phyloP scores from a whole-genome alignment of 2,888 invertebrate genomes.

The Pollenia griseotomentosa region DNA sequence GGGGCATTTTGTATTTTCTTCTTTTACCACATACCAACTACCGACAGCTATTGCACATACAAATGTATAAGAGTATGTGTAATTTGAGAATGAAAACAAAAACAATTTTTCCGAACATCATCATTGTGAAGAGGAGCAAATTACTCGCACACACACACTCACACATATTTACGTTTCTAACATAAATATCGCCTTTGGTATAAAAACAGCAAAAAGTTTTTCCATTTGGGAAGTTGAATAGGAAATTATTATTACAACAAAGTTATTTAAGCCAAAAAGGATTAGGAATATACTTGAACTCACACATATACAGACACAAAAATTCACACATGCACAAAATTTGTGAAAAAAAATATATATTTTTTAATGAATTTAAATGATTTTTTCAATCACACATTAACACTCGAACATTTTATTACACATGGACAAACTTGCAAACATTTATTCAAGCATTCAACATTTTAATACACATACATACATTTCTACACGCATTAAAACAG shows the following conservation, averaged over 20 bases:
- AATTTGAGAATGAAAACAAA: slow-evolving; percentile 7
- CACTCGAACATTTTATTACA: background rate
- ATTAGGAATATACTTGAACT: slow-evolving; percentile 30
- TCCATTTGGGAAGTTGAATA: slow-evolving; percentile 61
- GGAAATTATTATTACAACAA: slow-evolving; percentile 69
- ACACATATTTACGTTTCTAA: background rate
- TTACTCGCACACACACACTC: background rate
- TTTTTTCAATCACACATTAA: slow-evolving; percentile 42
- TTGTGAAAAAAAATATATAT: background rate
- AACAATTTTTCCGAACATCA: slow-evolving; percentile 19
- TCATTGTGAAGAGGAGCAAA: slow-evolving; percentile 1
- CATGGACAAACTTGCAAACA: background rate
- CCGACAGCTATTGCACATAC: too few relatives aligned
- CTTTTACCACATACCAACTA: background rate
- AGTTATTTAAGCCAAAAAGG: slow-evolving; percentile 59
- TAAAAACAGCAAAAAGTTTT: slow-evolving; percentile 51
- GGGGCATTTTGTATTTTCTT: slow-evolving; percentile 33
- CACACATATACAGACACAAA: background rate
- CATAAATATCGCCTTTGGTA: slow-evolving; percentile 14
- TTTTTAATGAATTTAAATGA: slow-evolving; percentile 63
- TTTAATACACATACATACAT: background rate
- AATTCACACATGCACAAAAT: background rate
- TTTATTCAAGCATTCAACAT: slow-evolving; percentile 12
- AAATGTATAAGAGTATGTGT: background rate
- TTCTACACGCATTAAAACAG: background rate